Base-by-base conservation (phyloP, 2,888 invertebrate species). In the Drosophila prostipennis region DNA sequence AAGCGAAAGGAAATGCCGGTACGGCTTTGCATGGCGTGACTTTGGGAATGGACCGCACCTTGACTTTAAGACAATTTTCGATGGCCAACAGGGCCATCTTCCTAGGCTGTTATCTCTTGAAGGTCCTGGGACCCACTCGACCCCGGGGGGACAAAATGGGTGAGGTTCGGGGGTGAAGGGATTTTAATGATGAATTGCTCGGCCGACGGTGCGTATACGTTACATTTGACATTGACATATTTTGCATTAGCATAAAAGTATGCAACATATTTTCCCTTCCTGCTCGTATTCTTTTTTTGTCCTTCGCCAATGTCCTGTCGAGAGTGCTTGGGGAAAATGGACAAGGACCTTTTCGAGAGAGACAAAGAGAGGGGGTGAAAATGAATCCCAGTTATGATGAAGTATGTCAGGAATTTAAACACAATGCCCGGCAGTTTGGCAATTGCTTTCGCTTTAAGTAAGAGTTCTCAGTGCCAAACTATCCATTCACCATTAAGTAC, bases 141-240 rank as follows among this genome's bases (percentile, higher is more conserved):
- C 53, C 65, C 34, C 11, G 53, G 26, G 64, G 65, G 42, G 49
- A 45, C 11, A 57, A 58, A 67, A 54, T 51, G 36, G 51, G 34
- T 46, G 49, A 56, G 32, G 40, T 11, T 23, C 73, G 75, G 61
- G 19, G 46, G 52, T 60, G 52, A 51, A 52, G 63, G 56, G 52
- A 68, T 73, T 71, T 73, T 77, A 80, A 82, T 82, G 82, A 82
- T 82, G 82, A 82, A 82, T 82, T 77, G 71, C 60, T 58, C 34
- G 80, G 86, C 59, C 71, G 74, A 72, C 57, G 68, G 67, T 65
- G 61, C 67, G 72, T 76, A 74, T 73, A 72, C 72, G 76, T 80
- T 75, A 75, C 69, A 72, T 75, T 83, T 82, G 86, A 82, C 82
- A 80, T 83, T 82, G 82, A 82, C 86, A 82, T 82, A 82, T 82